These are phyloP conservation scores for Helarctos malayanus DNA, from an alignment of 2,797 vertebrate species.

Conservation along the genomic window DNA sequence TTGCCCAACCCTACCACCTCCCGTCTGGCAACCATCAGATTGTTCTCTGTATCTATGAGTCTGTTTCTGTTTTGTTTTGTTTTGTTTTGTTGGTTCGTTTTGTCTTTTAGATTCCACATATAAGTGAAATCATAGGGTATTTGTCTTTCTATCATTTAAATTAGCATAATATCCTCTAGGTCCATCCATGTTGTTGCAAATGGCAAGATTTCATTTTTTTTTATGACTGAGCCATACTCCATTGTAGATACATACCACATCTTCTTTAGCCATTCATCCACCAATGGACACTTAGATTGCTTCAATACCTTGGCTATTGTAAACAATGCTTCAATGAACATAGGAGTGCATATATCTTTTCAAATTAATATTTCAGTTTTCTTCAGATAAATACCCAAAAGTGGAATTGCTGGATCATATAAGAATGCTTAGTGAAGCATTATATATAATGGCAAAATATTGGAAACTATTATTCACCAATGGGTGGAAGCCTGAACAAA, in stretches of 20 bases:
- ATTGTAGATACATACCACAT: not conserved
- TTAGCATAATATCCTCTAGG: not conserved
- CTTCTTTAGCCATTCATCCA: not conserved
- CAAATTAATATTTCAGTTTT: not conserved
- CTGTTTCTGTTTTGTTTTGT: not conserved
- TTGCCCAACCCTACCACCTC: not conserved
- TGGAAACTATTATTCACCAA: not conserved
- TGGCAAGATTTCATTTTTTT: not conserved
- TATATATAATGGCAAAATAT: constrained; percentile 30
- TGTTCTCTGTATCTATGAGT: not conserved
- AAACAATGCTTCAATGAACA: not conserved
- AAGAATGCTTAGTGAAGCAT: not conserved
- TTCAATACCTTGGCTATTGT: not conserved
- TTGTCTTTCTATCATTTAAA: not conserved
- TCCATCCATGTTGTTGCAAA: not conserved
- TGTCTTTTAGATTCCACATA: not conserved
- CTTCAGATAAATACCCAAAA: not conserved
- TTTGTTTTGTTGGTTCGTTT: not conserved
- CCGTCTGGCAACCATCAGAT: not conserved
- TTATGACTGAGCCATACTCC: not conserved
- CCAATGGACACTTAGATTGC: not conserved
- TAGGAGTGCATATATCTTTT: not conserved
- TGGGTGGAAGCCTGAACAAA: not conserved
- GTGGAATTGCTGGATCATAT: not conserved
- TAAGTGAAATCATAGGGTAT: not conserved